Percentiles rank a stretch among this genome's conserved stretches.
These are phyloP conservation scores for Odobenus rosmarus DNA, from an alignment of 2,113 vertebrate species.

Conservation along the genomic window DNA sequence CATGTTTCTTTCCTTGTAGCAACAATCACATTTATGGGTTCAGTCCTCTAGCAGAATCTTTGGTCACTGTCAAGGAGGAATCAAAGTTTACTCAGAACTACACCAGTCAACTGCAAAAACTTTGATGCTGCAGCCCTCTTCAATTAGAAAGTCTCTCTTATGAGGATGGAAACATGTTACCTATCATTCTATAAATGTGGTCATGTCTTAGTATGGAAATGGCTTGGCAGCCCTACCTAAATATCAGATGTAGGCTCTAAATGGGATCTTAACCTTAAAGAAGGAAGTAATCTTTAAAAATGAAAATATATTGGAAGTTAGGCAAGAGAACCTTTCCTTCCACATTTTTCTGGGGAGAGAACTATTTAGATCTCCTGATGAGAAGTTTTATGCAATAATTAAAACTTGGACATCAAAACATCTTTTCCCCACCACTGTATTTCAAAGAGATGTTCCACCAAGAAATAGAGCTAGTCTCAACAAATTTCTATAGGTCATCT, in stretches of 20 bases:
- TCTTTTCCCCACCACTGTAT: neutral
- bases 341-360: neutral
- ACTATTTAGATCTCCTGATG: neutral
- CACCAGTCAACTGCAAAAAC: neutral
- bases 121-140: neutral
- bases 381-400: neutral
- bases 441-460: neutral
- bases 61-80: neutral
- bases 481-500: neutral
- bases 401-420: neutral
- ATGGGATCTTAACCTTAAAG: neutral
- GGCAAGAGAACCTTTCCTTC: neutral
- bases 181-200: neutral
- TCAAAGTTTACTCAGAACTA: neutral
- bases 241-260: neutral
- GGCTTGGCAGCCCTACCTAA: neutral
- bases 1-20: neutral
- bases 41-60: neutral
- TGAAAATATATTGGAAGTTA: neutral
- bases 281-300: constrained; percentile 8
- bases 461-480: neutral
- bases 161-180: neutral
- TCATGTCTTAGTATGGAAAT: neutral
- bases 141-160: neutral
- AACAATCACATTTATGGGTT: neutral